These are phyloP conservation scores for Cettia cetti DNA, from an alignment of 2,113 vertebrate genomes.

Conservation along the genomic window DNA sequence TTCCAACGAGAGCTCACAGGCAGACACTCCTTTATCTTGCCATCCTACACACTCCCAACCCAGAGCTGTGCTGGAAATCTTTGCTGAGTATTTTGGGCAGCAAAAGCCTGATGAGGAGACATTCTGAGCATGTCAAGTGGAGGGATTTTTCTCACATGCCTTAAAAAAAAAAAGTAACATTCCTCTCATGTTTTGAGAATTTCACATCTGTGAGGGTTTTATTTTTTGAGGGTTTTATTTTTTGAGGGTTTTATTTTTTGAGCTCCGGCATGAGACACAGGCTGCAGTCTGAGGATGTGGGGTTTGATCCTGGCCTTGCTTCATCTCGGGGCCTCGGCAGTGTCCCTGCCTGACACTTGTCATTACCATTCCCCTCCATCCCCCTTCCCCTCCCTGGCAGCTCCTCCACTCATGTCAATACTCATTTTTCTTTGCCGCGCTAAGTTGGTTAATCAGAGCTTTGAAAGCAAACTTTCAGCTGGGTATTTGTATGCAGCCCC, in stretches of 20 bases:
- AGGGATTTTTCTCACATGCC: background rate
- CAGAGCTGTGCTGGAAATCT: slow-evolving; percentile 12
- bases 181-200: background rate
- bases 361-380: background rate
- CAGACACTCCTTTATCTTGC: slow-evolving; percentile 6
- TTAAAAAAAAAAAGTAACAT: background rate
- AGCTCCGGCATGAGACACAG: background rate
- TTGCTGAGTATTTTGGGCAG: slow-evolving; percentile 1
- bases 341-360: background rate
- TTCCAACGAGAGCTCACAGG: background rate
- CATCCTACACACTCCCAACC: background rate
- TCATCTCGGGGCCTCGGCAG: background rate
- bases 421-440: background rate
- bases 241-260: background rate
- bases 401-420: background rate
- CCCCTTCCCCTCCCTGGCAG: background rate
- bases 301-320: background rate
- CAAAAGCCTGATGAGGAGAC: background rate
- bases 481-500: slow-evolving; percentile 56
- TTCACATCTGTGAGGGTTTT: slow-evolving; percentile 19
- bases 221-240: background rate
- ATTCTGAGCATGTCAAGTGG: background rate
- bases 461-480: slow-evolving; percentile 51
- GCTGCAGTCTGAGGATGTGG: background rate
- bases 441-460: background rate